Base-by-base conservation (phyloP, 92 coral and sea anemone species). In the Phenganax stokvisi region DNA sequence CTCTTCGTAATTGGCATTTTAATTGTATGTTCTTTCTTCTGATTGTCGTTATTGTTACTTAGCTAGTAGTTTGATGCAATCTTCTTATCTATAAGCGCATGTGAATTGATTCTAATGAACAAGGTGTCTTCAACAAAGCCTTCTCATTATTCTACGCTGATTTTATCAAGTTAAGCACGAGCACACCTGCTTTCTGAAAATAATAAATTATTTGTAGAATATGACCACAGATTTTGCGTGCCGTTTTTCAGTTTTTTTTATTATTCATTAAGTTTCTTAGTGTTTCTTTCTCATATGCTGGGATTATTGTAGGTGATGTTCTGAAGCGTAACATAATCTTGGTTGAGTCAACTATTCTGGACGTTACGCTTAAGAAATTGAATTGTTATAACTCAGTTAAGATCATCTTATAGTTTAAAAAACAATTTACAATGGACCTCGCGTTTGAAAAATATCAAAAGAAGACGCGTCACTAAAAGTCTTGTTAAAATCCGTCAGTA, bases 91-190 rank as follows among this genome's bases (percentile, higher is more conserved):
- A 44, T 64, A 20, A 64, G 16, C 9, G 10, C 0, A 64, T 25
- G 29, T 64, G 70, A 64, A 64, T 64, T 64, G 44, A 44, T 64
- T 64, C 12, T 64, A 64, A 64, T 64, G 47, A 28, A 64, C 70
- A 64, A 64, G 27, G 29, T 64, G 70, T 25, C 70, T 44, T 20
- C 27, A 20, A 64, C 70, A 64, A 64, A 64, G 47, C 47, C 47
- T 37, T 37, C 70, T 64, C 25, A 64, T 64, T 64, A 64, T 64
- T 59, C 4, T 59, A 59, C 65, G 20, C 17, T 12, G 65, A 59
- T 59, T 59, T 6, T 59, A 59, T 59, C 65, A 13, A 10, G 65
- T 12, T 59, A 37, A 37, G 47, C 47, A 37, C 47, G 47, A 37
- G 47, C 47, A 5, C 47, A 37, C 47, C 47, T 37, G 47, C 47